phyloP scores from a whole-genome alignment of 2,797 vertebrate species.

The Gila robusta region DNA sequence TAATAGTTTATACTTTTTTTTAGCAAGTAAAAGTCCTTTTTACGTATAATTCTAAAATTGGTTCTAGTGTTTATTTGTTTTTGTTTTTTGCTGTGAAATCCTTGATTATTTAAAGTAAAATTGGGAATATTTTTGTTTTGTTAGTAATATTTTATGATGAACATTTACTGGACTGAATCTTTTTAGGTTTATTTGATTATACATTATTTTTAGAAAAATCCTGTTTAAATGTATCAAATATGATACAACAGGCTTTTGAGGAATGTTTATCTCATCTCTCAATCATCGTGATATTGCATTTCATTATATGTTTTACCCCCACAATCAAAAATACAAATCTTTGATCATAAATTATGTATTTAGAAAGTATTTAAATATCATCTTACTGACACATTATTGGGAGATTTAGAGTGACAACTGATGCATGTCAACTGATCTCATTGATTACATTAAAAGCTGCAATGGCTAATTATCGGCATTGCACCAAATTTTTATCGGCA shows the following conservation, averaged over 20 bases:
- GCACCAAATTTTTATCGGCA: too few relatives aligned
- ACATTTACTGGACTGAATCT: too few relatives aligned
- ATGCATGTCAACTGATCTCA: not conserved
- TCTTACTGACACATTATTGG: not conserved
- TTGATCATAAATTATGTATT: not conserved
- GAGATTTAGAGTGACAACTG: not conserved
- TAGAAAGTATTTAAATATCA: not conserved
- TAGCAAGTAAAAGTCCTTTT: not conserved
- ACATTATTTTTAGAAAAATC: not conserved
- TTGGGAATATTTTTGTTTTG: too few relatives aligned
- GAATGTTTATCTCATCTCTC: not conserved
- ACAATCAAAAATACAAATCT: not conserved
- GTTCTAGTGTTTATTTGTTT: too few relatives aligned
- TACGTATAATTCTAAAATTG: not conserved
- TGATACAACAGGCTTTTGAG: not conserved
- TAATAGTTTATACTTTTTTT: not conserved
- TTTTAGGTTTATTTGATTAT: not conserved
- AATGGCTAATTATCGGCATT: too few relatives aligned
- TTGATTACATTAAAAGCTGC: too few relatives aligned
- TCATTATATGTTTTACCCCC: not conserved
- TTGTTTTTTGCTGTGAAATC: too few relatives aligned
- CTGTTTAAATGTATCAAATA: not conserved
- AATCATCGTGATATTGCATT: not conserved
- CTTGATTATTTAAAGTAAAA: not conserved
- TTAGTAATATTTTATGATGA: too few relatives aligned